phyloP scores from a whole-genome alignment of 2,888 invertebrate genomes.

The Pseudanteris insignis region DNA sequence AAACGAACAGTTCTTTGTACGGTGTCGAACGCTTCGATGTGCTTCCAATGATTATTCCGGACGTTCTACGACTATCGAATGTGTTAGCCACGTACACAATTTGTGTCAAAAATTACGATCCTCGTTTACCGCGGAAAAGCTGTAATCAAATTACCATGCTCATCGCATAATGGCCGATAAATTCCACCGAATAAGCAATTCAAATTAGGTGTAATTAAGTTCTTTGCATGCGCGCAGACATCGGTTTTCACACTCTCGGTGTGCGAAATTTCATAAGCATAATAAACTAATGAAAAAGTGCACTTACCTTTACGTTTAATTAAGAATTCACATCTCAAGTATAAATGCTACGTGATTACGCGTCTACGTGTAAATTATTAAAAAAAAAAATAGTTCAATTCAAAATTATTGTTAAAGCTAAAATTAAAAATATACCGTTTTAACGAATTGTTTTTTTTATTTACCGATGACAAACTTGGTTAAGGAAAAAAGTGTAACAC shows the following conservation, averaged over 20 bases:
- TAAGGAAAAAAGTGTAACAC: conserved; percentile 35
- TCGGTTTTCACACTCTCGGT: conserved; percentile 24
- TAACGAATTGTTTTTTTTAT: too few species aligned
- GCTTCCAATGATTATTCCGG: conserved; percentile 49
- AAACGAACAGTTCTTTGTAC: conserved; percentile 51
- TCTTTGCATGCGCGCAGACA: conserved; percentile 11
- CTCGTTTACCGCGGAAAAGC: not conserved
- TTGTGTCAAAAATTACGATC: conserved; percentile 23
- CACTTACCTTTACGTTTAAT: conserved; percentile 28
- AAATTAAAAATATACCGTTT: too few species aligned
- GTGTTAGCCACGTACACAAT: conserved; percentile 40
- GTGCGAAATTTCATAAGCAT: conserved; percentile 4
- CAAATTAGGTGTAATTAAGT: conserved; percentile 19
- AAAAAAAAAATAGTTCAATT: too few species aligned
- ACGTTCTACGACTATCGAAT: conserved; percentile 43
- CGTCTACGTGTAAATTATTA: too few species aligned
- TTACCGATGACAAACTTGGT: too few species aligned
- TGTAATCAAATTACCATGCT: not conserved
- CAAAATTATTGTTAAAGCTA: too few species aligned
- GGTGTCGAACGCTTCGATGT: conserved; percentile 49
- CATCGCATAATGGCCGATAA: conserved; percentile 4
- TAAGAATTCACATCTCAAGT: not conserved
- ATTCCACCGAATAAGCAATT: conserved; percentile 9
- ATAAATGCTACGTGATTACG: too few species aligned
- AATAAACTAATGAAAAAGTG: conserved; percentile 25